Evolutionary conservation across 2,797 vertebrate genomes (phyloP), one percentile per base, ranked within the genome.

Genomic region (Gephyroberyx darwinii): DNA sequence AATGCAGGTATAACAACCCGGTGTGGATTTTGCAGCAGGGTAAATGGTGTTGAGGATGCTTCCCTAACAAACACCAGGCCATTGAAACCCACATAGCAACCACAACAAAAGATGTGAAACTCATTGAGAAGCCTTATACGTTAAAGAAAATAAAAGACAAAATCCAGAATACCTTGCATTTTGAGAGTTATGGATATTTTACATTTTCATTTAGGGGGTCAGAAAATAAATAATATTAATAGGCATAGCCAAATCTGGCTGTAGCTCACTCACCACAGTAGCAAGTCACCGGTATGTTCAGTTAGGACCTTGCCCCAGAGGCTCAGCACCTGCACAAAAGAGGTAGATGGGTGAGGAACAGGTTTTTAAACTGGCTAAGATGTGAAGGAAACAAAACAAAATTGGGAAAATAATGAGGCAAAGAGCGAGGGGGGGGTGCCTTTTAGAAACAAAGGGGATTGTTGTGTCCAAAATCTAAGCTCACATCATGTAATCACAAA

Each of bases 201-300:
- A 13, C 10, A 35, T 35, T 41, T 41, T 41, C 39, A 12, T 13
- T 41, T 41, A 41, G 2, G 10, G 39, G 10, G 12, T 41, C 39
- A 41, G 10, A 41, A 41, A 41, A 13, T n/a, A 48, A 16, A 19
- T 22, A 19, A 22, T 37, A 35, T 41, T 1, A 39, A 14, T 0
- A 19, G 9, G 8, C 19, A 22, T 22, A 26, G 26, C 26, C 26
- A 26, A 26, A 31, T 20, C 54, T 5, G 8, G 33, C 64, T 39
- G n/a, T 0, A 37, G 20, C 22, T 65, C 58, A 88, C 90, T 91
- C 79, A 91, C 90, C 90, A 86, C 86, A 86, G 90, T 78, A 78
- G 80, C 84, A 85, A 65, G 88, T 84, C 87, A 84, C 75, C 82
- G 57, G 69, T 75, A 64, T 64, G 77, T 72, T 86, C 76, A 88